Base-by-base conservation (phyloP, 2,113 vertebrate genomes). In the Odobenus rosmarus region DNA sequence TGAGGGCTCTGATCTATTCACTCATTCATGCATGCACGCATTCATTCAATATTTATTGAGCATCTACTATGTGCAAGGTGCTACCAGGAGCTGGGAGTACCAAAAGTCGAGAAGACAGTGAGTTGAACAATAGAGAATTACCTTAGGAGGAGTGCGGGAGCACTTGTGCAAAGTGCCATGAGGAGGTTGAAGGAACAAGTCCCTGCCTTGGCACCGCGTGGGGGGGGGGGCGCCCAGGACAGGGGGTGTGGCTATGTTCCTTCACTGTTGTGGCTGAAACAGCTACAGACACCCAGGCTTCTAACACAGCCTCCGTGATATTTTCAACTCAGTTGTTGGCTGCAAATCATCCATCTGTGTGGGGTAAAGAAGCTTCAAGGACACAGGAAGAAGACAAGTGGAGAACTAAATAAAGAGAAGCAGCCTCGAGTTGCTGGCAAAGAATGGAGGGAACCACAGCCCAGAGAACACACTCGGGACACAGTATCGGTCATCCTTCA, bases 341-440 rank as follows among this genome's bases (percentile, higher is more conserved):
- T 24, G 83, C 57, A 89, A 83, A 82, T 95, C 61, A 16, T 42
- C 82, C 61, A 84, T 90, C 74, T 69, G 19, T 55, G 71, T 49
- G 42, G 55, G 21, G 26, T 28, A 4, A 71, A 69, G 83, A 57
- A 71, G 87, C 14, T 92, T 67, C 74, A 86, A 55, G 59, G 67
- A 62, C 24, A 14, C 42, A 7, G 51, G 80, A 71, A 95, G 33
- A 80, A 80, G 39, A 86, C 55, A 80, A 26, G 51, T 80, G 62
- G 79, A 64, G 62, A 67, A 94, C 3, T 2, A 86, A 76, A 87
- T 55, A n/a, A 96, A 89, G 83, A 93, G 55, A 71, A 95, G 90
- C 51, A 71, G 61, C 3, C 16, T 93, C 28, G 77, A 72, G 90
- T 10, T 33, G 31, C 80, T 76, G 51, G 21, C 69, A 36, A 59